Percentiles rank a stretch among this genome's conserved stretches.
Conservation (phyloP, 2,113 vertebrate genomes). For the Oncorhynchus masou region DNA sequence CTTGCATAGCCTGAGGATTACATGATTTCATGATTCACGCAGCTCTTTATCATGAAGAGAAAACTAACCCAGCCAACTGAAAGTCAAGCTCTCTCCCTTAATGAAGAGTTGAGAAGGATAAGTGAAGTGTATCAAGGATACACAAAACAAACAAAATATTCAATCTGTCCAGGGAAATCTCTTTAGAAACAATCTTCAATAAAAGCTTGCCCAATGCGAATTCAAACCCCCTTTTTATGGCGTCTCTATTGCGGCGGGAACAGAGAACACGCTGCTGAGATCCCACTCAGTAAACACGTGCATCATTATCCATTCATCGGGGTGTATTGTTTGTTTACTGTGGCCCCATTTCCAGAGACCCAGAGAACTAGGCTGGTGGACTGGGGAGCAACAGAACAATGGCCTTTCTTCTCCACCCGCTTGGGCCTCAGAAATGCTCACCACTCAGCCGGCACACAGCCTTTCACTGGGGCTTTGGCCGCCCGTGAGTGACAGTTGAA, state of each 20-base stretch:
- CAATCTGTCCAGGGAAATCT: constrained; percentile 26
- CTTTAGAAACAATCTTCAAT: constrained; percentile 23
- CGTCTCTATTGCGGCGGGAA: constrained; percentile 59
- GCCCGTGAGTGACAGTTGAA: constrained; percentile 94
- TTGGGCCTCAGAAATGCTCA: constrained; percentile 80
- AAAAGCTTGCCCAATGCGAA: constrained; percentile 41
- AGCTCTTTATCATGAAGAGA: not conserved
- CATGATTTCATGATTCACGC: not conserved
- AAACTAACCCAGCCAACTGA: not conserved
- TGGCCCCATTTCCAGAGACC: constrained; percentile 82
- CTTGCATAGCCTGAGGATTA: too few species aligned
- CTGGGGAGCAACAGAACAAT: constrained; percentile 81
- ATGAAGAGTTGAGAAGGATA: not conserved
- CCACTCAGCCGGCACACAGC: constrained; percentile 79
- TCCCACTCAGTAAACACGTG: constrained; percentile 83
- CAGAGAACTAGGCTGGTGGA: constrained; percentile 74
- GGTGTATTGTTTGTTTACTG: constrained; percentile 83
- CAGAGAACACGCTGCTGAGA: constrained; percentile 69
- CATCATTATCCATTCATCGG: constrained; percentile 81
- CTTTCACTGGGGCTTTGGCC: constrained; percentile 80
- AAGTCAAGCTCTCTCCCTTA: constrained; percentile 25
- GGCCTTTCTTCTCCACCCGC: constrained; percentile 77
- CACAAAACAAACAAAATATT: constrained; percentile 23
- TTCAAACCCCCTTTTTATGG: constrained; percentile 38
- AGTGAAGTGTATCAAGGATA: constrained; percentile 2